Evolutionary conservation across 2,113 vertebrate species (phyloP), one percentile per base, ranked within the genome.

Genomic region (Platysternon megacephalum): DNA sequence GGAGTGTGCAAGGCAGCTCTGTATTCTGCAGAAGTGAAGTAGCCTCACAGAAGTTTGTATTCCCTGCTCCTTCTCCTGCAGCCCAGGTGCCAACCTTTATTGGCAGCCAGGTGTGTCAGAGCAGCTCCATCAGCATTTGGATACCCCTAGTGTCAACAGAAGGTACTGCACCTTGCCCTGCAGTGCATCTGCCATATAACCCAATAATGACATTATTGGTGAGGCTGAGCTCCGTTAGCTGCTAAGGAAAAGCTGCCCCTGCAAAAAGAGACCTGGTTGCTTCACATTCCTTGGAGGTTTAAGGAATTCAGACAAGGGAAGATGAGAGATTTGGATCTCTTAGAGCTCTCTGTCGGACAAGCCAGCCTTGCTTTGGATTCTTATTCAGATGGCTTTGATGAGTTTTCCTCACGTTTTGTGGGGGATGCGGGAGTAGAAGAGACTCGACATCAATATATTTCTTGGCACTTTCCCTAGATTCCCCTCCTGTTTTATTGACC

Each of bases 371-470:
- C 21, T 32, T 90, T 58, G 4, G 85, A 44, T 79, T 84, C 83
- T 80, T 93, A 24, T 84, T 91, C n/a, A 61, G 76, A 85, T 58
- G 21, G 51, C 35, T 93, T 93, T 88, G 65, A n/a, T 39, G 48
- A 46, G 26, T 28, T 78, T 46, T 78, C 42, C 74, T 78, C 11
- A 28, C 26, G 26, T 78, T 46, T 76, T 46, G 19, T 46, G 44
- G 88, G n/a, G 52, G 46, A 96, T 79, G 11, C 35, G 32, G 88
- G 51, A 94, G 21, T 5, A 46, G 4, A 44, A 44, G 7, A 82
- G 68, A 90, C 93, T 79, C 93, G 87, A 79, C 88, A 93, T 48
- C 68, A 76, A 24, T 76, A 42, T 76, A 93, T 85, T 93, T 91
- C 86, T 93, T 96, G 88, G 79, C 79, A 76, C 86, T 84, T 24